Evolutionary conservation across 2,797 vertebrate species (phyloP), one percentile per base, ranked within the genome.

Genomic region (Hydrolagus colliei): DNA sequence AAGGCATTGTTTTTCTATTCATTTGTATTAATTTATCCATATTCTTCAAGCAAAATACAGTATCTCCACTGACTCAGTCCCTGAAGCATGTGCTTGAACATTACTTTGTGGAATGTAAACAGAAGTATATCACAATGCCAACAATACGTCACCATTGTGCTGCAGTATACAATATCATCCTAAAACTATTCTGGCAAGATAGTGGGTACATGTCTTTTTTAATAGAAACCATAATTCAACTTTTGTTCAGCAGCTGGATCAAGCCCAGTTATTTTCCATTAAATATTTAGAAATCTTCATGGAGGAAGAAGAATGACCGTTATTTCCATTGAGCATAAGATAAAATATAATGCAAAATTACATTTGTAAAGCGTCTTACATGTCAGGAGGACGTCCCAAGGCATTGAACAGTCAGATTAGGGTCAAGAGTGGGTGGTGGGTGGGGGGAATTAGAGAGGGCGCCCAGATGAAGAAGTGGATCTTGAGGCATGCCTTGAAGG

Each of bases 71-170:
- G 63, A n/a, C 14, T 20, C 0, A 11, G 65, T 68, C 63, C 22
- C 16, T 68, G 32, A 82, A 80, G 62, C 22, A 32, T 67, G 27
- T 35, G 22, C 41, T 68, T 10, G 63, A 35, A 1, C 63, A 67
- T 10, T 82, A 41, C 32, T n/a, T 68, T 20, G 20, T 27, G 18
- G 10, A 68, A 82, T 80, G 79, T 68, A 84, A 68, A 84, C 32
- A 71, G 16, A 68, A 84, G 68, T 52, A 32, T 18, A 68, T 71
- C 18, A 73, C 86, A 86, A 88, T 92, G 92, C 93, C 93, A 94
- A 91, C 87, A 88, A 87, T 88, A 87, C 92, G 91, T 94, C 93
- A 93, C 91, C 90, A 88, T 88, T 86, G 88, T 86, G 90, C 89
- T 92, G 91, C 80, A 88, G 88, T 90, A 90, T 93, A 89, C 91